phyloP scores from a whole-genome alignment of 2,113 vertebrate genomes.

The Tympanuchus pallidicinctus region DNA sequence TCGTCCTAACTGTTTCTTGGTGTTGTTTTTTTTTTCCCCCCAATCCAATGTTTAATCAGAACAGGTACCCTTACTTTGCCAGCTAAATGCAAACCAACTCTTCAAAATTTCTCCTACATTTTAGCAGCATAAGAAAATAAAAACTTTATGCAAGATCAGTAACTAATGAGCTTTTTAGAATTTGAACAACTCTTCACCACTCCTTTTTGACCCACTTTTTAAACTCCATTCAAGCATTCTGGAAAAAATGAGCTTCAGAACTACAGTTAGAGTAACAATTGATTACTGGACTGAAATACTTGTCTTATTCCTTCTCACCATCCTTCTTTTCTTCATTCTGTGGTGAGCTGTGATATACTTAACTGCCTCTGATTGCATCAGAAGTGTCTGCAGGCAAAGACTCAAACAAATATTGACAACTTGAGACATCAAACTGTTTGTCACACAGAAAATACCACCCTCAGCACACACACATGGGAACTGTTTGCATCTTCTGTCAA shows the following conservation, averaged over 20 bases:
- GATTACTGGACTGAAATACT: background rate
- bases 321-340: background rate
- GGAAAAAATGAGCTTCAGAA: background rate
- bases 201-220: background rate
- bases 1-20: background rate
- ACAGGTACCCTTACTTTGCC: background rate
- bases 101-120: background rate
- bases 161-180: background rate
- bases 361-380: background rate
- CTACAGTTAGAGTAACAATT: background rate
- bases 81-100: background rate
- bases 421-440: background rate
- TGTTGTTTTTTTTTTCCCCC: background rate
- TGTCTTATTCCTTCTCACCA: background rate
- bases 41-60: background rate
- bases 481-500: background rate
- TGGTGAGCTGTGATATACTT: background rate
- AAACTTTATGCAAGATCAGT: background rate
- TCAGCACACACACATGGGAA: background rate
- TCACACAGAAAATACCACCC: background rate
- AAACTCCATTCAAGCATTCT: background rate
- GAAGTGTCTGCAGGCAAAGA: conserved; percentile 7
- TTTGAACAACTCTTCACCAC: background rate
- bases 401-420: fast-evolving
- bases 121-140: background rate